A percentile compares a stretch with the other conserved stretches of the same genome.
Evolutionary conservation across 2,797 vertebrate species (phyloP).

Genomic region (Pteropus rufus): DNA sequence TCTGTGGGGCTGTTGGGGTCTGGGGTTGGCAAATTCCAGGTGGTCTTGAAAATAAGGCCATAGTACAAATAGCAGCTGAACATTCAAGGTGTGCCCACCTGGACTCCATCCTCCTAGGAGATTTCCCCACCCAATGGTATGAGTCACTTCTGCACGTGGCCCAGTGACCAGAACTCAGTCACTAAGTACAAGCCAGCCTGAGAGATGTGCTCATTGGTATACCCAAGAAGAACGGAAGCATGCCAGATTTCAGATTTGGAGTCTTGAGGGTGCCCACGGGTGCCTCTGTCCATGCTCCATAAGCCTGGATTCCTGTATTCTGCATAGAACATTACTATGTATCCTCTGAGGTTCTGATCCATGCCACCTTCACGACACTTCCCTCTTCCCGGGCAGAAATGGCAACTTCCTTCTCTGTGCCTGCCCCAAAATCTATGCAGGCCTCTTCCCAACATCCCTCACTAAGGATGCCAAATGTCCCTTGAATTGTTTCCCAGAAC

Average conservation of each 20-base stretch:
- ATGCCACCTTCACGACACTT: neutral
- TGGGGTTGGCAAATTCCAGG: rapidly evolving
- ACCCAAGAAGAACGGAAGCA: neutral
- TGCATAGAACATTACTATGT: neutral
- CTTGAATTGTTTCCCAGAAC: neutral
- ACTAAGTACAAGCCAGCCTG: neutral
- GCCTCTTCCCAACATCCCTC: neutral
- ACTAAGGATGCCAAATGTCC: too few relatives aligned
- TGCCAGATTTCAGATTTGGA: neutral
- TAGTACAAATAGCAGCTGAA: neutral
- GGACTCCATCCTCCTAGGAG: neutral
- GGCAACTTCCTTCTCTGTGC: neutral
- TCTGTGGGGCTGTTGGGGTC: neutral
- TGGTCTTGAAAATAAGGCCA: neutral
- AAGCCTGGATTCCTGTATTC: neutral
- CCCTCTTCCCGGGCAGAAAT: neutral
- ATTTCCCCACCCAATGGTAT: too few relatives aligned
- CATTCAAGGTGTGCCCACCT: neutral
- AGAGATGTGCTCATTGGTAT: neutral
- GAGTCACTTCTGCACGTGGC: neutral
- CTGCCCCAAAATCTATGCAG: neutral
- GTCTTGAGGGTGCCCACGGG: neutral
- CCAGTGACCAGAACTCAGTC: neutral
- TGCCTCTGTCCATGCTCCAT: neutral
- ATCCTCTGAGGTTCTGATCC: neutral